These are phyloP conservation scores for Dasypogon diadema DNA, from an alignment of 2,888 invertebrate genomes.

Conservation along the genomic window DNA sequence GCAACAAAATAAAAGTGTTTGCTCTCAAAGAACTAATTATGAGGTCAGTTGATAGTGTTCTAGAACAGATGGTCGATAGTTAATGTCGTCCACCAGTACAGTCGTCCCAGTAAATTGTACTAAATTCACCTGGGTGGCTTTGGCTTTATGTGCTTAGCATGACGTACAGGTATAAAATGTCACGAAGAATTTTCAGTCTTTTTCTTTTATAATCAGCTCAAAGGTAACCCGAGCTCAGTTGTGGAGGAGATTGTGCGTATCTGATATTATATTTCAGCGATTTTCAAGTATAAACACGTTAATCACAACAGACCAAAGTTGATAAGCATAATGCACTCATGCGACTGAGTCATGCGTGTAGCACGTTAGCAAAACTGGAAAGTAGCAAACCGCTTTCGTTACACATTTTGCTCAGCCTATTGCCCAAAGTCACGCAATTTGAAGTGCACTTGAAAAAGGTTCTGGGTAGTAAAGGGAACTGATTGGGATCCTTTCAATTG, in stretches of 20 bases:
- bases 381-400: too few species aligned
- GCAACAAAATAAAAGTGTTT: background rate
- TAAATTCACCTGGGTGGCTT: background rate
- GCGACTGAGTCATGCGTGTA: background rate
- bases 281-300: background rate
- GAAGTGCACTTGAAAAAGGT: background rate
- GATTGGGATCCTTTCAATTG: background rate
- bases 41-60: too few species aligned
- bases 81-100: too few species aligned
- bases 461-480: too few species aligned
- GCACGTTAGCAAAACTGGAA: background rate
- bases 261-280: background rate
- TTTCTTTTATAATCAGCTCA: background rate
- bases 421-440: background rate
- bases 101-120: background rate
- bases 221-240: background rate
- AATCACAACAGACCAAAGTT: background rate
- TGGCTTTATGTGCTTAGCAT: background rate
- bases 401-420: background rate
- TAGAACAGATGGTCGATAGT: background rate
- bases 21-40: too few species aligned
- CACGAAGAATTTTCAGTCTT: background rate
- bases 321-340: background rate
- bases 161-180: background rate
- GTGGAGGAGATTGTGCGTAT: background rate